Conservation (phyloP, 2,113 vertebrate species). For the Tympanuchus pallidicinctus region DNA sequence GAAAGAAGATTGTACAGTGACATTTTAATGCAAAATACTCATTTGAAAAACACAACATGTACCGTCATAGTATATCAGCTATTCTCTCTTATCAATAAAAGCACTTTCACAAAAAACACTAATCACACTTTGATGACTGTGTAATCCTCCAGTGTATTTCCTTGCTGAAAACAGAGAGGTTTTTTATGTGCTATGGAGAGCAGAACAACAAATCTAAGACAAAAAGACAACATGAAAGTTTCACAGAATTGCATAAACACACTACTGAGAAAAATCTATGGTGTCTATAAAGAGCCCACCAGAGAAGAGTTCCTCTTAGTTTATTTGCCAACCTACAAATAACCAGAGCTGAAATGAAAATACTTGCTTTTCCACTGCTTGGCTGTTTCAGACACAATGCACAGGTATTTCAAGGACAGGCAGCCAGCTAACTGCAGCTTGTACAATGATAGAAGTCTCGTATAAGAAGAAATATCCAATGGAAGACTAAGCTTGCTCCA, state of each 20-base stretch:
- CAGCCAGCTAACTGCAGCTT: background rate
- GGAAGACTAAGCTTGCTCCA: background rate
- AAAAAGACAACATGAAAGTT: background rate
- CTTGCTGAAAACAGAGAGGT: background rate
- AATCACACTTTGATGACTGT: background rate
- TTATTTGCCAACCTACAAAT: background rate
- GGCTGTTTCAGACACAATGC: background rate
- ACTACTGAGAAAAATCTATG: background rate
- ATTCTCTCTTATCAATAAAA: background rate
- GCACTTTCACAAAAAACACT: background rate
- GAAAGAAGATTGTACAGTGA: background rate
- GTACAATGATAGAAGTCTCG: background rate
- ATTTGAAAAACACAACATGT: background rate
- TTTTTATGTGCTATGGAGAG: background rate
- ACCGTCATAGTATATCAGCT: background rate
- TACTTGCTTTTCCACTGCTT: background rate
- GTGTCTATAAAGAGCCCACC: background rate
- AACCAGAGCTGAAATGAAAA: background rate
- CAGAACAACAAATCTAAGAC: accelerated
- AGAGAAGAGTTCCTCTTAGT: background rate
- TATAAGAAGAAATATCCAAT: background rate
- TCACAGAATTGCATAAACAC: background rate
- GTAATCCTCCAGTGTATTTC: background rate
- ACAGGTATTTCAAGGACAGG: background rate
- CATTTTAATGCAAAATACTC: background rate